Conservation (phyloP, 2,113 vertebrate species). For the Spea multiplicata region DNA sequence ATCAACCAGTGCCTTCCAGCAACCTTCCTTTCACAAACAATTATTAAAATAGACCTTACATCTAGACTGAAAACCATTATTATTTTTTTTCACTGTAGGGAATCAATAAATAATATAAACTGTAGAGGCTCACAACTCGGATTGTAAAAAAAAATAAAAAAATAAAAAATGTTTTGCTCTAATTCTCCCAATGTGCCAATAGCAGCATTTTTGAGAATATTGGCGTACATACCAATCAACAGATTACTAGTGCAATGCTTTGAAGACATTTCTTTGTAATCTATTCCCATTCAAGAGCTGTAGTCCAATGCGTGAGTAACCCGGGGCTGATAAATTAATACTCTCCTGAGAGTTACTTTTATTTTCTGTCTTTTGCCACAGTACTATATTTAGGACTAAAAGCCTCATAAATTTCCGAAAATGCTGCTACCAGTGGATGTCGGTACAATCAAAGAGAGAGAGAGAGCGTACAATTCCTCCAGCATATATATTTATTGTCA, state of each 20-base stretch:
- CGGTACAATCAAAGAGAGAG: conserved; percentile 10
- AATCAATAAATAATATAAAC: too few species aligned
- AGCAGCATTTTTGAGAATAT: conserved; percentile 29
- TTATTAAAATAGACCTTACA: too few species aligned
- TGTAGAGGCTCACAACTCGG: background rate
- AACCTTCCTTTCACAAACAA: too few species aligned
- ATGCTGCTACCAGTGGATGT: conserved; percentile 31
- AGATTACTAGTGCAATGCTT: conserved; percentile 39
- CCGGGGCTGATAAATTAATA: conserved; percentile 43
- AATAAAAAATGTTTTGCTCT: background rate
- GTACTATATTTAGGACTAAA: conserved; percentile 49
- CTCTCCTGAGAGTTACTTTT: conserved; percentile 38
- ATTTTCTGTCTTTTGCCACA: conserved; percentile 45
- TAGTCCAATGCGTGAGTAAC: conserved; percentile 30
- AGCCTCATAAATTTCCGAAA: conserved; percentile 46
- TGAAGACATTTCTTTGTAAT: conserved; percentile 34
- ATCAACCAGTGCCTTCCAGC: too few species aligned
- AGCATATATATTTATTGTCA: conserved; percentile 44
- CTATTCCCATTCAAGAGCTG: conserved; percentile 34
- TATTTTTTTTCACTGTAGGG: too few species aligned
- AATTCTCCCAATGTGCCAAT: conserved; percentile 22
- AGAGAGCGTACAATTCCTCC: conserved; percentile 2
- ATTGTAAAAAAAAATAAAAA: background rate
- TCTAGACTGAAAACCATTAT: too few species aligned
- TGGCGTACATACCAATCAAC: conserved; percentile 47